Base-by-base conservation (phyloP, 2,888 invertebrate species). In the Hylaea fasciaria region DNA sequence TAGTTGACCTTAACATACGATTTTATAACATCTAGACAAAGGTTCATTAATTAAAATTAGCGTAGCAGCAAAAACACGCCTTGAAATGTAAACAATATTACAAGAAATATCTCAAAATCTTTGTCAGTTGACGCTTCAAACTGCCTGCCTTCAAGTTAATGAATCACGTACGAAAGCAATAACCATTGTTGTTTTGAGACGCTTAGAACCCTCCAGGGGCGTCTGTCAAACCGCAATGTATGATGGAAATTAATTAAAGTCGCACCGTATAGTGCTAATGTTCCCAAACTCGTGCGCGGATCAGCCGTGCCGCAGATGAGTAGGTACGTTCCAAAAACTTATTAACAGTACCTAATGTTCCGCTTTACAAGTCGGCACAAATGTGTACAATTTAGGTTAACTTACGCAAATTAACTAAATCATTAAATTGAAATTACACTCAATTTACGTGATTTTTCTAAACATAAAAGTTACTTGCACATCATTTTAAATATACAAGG, bases 151-250 rank as follows among this genome's bases (percentile, higher is more conserved):
- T 32, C 51, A 56, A 55, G 63, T 51, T 68, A 68, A 70, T 70
- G 67, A 70, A 68, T 70, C 70, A 68, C 68, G 65, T 66, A 65
- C 62, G 49, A 60, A 50, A 62, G 68, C 70, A 68, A 70, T 70
- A 68, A 68, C 69, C 66, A 65, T 66, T 68, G 65, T 65, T 63
- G 69, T 64, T 54, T 32, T 40, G 39, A 57, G 53, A 57, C 54
- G 52, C 63, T 60, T 57, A 50, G 57, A 57, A 65, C 68, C 60
- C 63, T 65, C 62, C 54, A 64, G 62, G 61, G 69, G 66, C 64
- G 66, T 66, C 61, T 68, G 70, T 66, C 71, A 70, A 73, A 71
- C 56, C 66, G 55, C 65, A 68, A 64, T 63, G 57, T 68, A 68
- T 54, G 65, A 55, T 57, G 65, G 64, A 68, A 68, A 66, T 54